These are phyloP conservation scores for Urophycis tenuis DNA, from an alignment of 2,797 vertebrate genomes.

Conservation along the genomic window DNA sequence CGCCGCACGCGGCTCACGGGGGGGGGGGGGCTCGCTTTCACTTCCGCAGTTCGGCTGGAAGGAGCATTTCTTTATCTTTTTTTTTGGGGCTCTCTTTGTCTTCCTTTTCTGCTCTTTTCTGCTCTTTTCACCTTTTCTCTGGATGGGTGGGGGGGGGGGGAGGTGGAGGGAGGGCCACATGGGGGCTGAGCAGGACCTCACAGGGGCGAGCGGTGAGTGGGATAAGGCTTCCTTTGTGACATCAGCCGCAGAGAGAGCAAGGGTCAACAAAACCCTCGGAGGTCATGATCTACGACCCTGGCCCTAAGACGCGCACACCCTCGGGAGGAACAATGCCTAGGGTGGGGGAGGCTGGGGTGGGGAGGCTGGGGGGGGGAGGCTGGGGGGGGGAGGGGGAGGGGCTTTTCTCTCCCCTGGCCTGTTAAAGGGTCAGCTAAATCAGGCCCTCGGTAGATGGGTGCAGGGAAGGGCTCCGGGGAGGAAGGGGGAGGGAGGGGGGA, in stretches of 20 bases:
- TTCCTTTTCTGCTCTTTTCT: constrained; percentile 48
- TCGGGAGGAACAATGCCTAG: constrained; percentile 54
- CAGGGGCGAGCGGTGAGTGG: constrained; percentile 57
- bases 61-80: background rate
- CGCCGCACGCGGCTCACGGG: background rate
- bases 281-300: constrained; percentile 57
- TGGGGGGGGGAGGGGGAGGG: constrained; percentile 40
- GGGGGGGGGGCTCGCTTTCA: background rate
- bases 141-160: constrained; percentile 42
- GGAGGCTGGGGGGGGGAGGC: no score
- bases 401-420: constrained; percentile 41
- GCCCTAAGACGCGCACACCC: constrained; percentile 52
- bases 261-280: constrained; percentile 63
- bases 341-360: constrained; percentile 36
- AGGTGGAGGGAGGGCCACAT: constrained; percentile 10
- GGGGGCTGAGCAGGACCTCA: constrained; percentile 59
- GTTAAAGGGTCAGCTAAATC: constrained; percentile 56
- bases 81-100: constrained; percentile 56
- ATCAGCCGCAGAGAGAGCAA: constrained; percentile 51
- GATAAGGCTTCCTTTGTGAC: constrained; percentile 65
- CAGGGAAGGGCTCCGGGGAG: constrained; percentile 21
- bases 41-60: background rate
- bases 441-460: constrained; percentile 31
- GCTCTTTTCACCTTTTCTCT: constrained; percentile 37
- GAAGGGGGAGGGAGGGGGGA: constrained; percentile 7